Percentiles rank a stretch among this genome's conserved stretches.
These are phyloP conservation scores for Junco hyemalis DNA, from an alignment of 2,113 vertebrate genomes.

Conservation along the genomic window DNA sequence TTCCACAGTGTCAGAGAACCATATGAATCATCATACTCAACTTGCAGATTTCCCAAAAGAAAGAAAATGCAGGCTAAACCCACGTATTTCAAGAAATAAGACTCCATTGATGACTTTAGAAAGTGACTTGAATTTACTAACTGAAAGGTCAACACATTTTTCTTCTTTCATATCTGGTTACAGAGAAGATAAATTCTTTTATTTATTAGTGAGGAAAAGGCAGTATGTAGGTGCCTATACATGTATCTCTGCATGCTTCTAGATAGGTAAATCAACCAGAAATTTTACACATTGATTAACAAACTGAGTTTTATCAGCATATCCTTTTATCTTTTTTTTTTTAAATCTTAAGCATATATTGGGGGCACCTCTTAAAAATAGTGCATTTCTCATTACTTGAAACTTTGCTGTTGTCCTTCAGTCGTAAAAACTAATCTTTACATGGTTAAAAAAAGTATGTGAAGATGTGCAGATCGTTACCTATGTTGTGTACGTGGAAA, in stretches of 20 bases:
- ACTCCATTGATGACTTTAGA: neutral
- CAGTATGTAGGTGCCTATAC: neutral
- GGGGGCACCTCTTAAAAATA: neutral
- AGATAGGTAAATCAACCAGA: neutral
- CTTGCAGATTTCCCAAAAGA: neutral
- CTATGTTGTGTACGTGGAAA: neutral
- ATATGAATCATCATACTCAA: neutral
- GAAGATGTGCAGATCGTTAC: neutral
- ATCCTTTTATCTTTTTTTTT: neutral
- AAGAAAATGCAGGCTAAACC: neutral
- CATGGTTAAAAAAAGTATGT: neutral
- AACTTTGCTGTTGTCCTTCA: neutral
- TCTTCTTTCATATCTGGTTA: neutral
- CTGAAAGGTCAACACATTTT: neutral
- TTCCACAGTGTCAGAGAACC: neutral
- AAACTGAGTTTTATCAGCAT: neutral
- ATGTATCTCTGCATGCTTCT: accelerated
- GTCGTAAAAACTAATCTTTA: neutral
- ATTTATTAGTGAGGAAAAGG: neutral
- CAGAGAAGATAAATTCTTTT: neutral
- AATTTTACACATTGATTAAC: neutral
- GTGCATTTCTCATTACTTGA: neutral
- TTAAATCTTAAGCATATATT: neutral
- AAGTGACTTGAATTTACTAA: neutral
- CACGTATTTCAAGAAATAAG: neutral